Conservation (phyloP, 2,113 vertebrate species). For the Salvelinus sp. region DNA sequence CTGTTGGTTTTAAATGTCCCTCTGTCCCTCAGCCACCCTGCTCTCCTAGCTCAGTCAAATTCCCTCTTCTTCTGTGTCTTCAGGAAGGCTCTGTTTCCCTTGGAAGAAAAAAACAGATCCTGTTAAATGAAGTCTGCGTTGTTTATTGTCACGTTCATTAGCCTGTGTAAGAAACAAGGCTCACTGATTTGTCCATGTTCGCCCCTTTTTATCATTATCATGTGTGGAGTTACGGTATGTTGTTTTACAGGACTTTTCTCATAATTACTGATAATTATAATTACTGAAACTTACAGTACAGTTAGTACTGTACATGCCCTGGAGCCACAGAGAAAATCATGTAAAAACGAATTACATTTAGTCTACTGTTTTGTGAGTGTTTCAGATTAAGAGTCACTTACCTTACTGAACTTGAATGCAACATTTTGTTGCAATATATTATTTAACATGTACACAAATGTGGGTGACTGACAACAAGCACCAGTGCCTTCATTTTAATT, state of each 20-base stretch:
- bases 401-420: not conserved
- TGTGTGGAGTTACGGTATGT: constrained; percentile 5
- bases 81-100: not conserved
- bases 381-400: not conserved
- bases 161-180: constrained; percentile 11
- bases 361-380: not conserved
- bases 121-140: constrained; percentile 12
- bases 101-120: constrained; percentile 5
- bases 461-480: not conserved
- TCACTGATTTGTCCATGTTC: not conserved
- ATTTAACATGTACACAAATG: not conserved
- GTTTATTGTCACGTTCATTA: constrained; percentile 6
- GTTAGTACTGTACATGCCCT: constrained; percentile 11
- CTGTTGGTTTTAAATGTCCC: not conserved
- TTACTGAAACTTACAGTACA: constrained; percentile 22
- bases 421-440: not conserved
- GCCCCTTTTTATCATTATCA: not conserved
- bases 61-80: not conserved
- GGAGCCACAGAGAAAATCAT: constrained; percentile 5
- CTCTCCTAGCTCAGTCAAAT: not conserved
- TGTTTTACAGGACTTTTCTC: constrained; percentile 19
- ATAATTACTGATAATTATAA: constrained; percentile 38
- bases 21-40: not conserved
- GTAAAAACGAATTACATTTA: constrained; percentile 6
- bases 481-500: too few species aligned